Evolutionary conservation across 2,113 vertebrate genomes (phyloP).

Genomic region (Crotalus viridis): DNA sequence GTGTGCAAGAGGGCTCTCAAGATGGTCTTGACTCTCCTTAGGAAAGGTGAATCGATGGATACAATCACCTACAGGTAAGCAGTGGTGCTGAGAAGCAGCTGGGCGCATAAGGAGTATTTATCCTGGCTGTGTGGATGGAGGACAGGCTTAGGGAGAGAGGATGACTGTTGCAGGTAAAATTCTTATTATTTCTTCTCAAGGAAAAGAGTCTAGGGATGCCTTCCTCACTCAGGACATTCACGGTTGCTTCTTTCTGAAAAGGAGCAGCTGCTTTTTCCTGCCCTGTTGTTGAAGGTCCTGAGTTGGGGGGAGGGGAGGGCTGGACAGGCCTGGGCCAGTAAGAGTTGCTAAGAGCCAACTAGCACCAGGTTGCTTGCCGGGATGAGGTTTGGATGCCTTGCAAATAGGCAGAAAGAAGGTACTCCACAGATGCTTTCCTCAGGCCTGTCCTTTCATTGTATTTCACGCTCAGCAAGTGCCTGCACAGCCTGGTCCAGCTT

Average conservation of each 20-base stretch:
- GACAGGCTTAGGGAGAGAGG: background rate
- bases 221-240: background rate
- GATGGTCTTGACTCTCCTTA: conserved; percentile 77
- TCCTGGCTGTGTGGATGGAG: background rate
- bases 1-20: conserved; percentile 85
- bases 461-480: conserved; percentile 77
- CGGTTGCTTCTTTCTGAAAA: background rate
- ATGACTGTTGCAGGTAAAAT: background rate
- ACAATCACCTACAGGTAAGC: conserved; percentile 81
- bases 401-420: background rate
- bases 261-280: background rate
- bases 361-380: background rate
- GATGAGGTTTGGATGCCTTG: background rate
- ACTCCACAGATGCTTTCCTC: conserved; percentile 1
- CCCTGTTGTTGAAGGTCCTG: background rate
- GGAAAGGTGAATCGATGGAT: conserved; percentile 72
- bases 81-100: background rate
- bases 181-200: background rate
- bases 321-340: background rate
- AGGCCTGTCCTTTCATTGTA: conserved; percentile 42
- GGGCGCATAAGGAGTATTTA: background rate
- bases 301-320: background rate
- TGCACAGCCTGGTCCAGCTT: conserved; percentile 85
- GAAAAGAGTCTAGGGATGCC: background rate
- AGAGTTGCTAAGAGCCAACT: background rate